Base-by-base conservation (phyloP, 1,140 invertebrate species). In the Argopecten irradians region DNA sequence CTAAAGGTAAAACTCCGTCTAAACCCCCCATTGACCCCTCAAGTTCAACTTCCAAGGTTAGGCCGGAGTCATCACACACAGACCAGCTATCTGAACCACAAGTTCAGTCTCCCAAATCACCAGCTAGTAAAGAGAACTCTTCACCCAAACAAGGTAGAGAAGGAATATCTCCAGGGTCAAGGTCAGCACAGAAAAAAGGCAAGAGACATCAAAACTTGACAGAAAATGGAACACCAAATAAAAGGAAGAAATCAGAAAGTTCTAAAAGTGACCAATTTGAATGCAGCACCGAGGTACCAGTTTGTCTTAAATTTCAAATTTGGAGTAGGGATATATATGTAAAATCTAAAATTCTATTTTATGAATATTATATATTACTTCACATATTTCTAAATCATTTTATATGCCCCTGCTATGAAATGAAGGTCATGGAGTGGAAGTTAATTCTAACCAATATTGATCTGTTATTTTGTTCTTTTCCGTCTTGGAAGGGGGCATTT, bases 201-300 rank as follows among this genome's bases (percentile, higher is more conserved):
- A 71, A 71, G 55, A 71, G 55, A 71, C 55, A 71, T 5, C 55
- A 71, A 28, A 71, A 28, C n/a, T 71, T n/a, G n/a, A n/a, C 55
- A 28, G 55, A 71, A 71, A 71, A 71, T 71, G 55, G 55, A 71
- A 71, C 55, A 71, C 55, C 55, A 71, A 71, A n/a, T n/a, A 71
- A 71, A n/a, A 71, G n/a, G 28, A 71, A 71, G n/a, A 71, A 71
- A 71, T 71, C 55, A 5, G 55, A 71, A 16, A 28, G 28, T 28
- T 28, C 55, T 7, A 71, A 1, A 71, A 71, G 55, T 71, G 55
- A 71, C 16, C 55, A 71, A n/a, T 71, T 71, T 71, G 55, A 71
- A 71, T 71, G 55, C 28, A 71, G 55, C 55, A 71, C 55, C n/a
- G 55, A 71, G 55, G 55, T 71, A 71, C 13, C 5, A 28, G 22